Percentiles rank a stretch among this genome's conserved stretches.
Conservation (phyloP, 2,888 invertebrate genomes). For the Formica aserva region DNA sequence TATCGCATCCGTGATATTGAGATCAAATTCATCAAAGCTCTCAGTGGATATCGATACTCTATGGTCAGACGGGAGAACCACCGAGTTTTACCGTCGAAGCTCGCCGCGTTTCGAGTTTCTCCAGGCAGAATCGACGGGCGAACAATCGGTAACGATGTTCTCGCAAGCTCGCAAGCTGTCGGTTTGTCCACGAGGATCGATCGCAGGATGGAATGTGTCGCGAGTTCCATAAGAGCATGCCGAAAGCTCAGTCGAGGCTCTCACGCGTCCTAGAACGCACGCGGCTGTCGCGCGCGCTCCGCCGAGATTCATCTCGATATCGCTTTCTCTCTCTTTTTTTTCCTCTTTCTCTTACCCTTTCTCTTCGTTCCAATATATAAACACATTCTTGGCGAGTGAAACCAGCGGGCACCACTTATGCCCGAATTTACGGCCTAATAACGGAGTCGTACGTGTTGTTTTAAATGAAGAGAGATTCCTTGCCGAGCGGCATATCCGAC, state of each 20-base stretch:
- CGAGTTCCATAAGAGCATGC: slow-evolving; percentile 67
- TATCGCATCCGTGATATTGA: neutral
- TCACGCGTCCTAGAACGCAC: slow-evolving; percentile 80
- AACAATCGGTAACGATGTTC: slow-evolving; percentile 31
- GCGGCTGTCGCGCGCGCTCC: slow-evolving; percentile 71
- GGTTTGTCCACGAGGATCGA: slow-evolving; percentile 63
- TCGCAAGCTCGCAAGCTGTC: slow-evolving; percentile 50
- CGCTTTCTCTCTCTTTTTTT: slow-evolving; percentile 46
- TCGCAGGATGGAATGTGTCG: slow-evolving; percentile 63
- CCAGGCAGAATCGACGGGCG: neutral
- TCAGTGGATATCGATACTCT: neutral
- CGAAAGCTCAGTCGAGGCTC: slow-evolving; percentile 84
- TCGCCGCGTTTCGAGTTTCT: neutral
- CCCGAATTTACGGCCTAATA: slow-evolving; percentile 43
- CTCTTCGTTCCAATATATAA: neutral
- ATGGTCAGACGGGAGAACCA: neutral
- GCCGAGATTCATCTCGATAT: slow-evolving; percentile 46
- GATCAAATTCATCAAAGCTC: neutral
- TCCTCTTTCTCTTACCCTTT: neutral
- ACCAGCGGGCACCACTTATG: slow-evolving; percentile 47
- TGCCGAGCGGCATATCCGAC: slow-evolving; percentile 27
- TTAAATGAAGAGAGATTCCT: slow-evolving; percentile 14
- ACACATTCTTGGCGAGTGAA: neutral
- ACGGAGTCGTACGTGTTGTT: slow-evolving; percentile 50
- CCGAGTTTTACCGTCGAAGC: slow-evolving; percentile 9